Percentiles rank a stretch among this genome's conserved stretches.
phyloP scores from a whole-genome alignment of 2,888 invertebrate genomes.

The Limnephilus marmoratus region DNA sequence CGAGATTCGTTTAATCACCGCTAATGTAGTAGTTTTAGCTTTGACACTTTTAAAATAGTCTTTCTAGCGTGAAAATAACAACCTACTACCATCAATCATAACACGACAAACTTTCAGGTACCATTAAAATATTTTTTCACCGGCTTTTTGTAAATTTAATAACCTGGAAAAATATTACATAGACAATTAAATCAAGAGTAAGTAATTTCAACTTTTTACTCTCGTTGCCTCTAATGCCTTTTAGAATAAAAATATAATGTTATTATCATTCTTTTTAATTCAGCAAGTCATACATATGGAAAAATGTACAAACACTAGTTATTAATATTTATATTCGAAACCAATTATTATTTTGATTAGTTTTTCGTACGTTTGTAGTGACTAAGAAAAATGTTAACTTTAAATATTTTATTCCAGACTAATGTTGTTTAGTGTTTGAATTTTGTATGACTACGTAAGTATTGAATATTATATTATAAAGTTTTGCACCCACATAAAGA shows the following conservation, averaged over 20 bases:
- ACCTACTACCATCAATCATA: background rate
- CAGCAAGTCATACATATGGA: no score
- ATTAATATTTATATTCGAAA: no score
- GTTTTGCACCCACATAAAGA: no score
- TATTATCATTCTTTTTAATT: no score
- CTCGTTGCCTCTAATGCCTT: background rate
- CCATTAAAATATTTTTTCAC: background rate
- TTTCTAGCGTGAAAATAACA: background rate
- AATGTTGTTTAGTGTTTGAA: no score
- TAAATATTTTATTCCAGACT: no score
- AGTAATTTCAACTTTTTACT: background rate
- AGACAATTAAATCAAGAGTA: background rate
- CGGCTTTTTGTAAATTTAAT: background rate
- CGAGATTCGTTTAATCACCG: background rate
- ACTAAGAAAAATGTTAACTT: no score
- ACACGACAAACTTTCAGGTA: background rate
- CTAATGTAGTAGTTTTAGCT: background rate
- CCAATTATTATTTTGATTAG: no score
- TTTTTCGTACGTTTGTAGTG: no score
- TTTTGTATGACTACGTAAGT: no score
- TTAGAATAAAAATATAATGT: background rate
- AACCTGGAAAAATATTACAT: background rate
- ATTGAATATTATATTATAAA: no score
- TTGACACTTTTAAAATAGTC: background rate
- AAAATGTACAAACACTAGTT: no score